Percentiles rank a stretch among this genome's conserved stretches.
These are phyloP conservation scores for Salvator merianae DNA, from an alignment of 2,113 vertebrate species.

Conservation along the genomic window DNA sequence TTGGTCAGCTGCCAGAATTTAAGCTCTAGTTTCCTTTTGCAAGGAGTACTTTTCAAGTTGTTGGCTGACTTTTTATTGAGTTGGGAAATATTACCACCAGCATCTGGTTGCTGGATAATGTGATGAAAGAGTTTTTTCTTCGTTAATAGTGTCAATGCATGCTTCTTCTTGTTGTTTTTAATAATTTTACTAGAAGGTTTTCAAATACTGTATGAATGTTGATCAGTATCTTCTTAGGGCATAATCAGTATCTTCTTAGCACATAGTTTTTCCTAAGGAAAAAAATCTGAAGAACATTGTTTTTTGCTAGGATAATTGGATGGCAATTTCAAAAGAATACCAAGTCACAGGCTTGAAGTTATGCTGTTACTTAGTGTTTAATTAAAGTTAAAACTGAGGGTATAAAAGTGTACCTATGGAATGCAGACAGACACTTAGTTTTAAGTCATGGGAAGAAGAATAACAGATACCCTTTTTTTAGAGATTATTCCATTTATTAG, in stretches of 20 bases:
- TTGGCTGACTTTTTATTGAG: neutral
- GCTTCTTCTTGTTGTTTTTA: neutral
- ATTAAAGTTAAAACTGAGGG: neutral
- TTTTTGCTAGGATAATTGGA: accelerated
- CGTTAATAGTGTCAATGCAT: neutral
- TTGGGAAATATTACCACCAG: neutral
- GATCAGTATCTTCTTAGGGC: neutral
- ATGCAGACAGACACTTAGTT: too few species aligned
- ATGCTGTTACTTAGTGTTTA: neutral
- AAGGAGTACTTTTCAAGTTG: neutral
- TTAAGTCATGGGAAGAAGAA: neutral
- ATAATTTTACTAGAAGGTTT: neutral
- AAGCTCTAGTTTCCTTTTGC: neutral
- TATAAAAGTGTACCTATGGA: too few species aligned
- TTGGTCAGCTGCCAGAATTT: neutral
- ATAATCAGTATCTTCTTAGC: neutral
- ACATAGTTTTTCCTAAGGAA: too few species aligned
- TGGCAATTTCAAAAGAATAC: neutral
- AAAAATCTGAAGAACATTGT: accelerated
- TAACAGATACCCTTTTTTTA: too few species aligned
- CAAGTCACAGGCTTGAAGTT: accelerated
- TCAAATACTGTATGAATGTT: neutral
- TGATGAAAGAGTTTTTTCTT: neutral
- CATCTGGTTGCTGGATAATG: neutral
- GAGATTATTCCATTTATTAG: too few species aligned